Percentiles rank a stretch among this genome's conserved stretches.
These are phyloP conservation scores for Leptinotarsa defecta DNA, from an alignment of 1,140 invertebrate genomes.

Conservation along the genomic window DNA sequence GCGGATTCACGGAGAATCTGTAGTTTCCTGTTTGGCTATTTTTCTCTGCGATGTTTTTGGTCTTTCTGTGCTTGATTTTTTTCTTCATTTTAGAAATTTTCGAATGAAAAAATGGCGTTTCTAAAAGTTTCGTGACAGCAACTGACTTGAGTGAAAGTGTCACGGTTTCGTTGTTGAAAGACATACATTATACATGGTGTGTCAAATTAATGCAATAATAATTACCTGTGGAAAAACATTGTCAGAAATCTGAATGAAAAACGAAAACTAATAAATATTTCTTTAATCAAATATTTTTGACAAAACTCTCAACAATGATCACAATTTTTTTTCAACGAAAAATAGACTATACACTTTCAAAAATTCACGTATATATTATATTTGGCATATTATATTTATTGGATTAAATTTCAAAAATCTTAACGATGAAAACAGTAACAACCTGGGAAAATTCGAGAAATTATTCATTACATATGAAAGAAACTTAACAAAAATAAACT, in stretches of 20 bases:
- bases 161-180: no score
- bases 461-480: no score
- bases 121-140: background rate
- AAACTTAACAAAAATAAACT: no score
- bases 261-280: background rate
- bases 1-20: conserved; percentile 14
- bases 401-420: conserved; percentile 9
- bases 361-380: background rate
- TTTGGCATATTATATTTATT: conserved; percentile 17
- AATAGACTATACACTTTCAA: conserved; percentile 15
- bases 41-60: conserved; percentile 16
- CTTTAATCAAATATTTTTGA: conserved; percentile 7
- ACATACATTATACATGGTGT: no score
- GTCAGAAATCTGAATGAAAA: no score
- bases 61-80: conserved; percentile 16
- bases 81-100: conserved; percentile 10
- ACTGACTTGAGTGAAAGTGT: background rate
- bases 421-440: background rate
- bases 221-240: no score
- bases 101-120: conserved; percentile 11
- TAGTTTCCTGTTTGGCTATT: background rate
- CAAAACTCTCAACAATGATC: background rate
- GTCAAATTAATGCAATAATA: no score
- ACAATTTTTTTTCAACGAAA: conserved; percentile 1
- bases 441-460: background rate